Conservation (phyloP, 2,113 vertebrate genomes). For the Chaetodon trifascialis region DNA sequence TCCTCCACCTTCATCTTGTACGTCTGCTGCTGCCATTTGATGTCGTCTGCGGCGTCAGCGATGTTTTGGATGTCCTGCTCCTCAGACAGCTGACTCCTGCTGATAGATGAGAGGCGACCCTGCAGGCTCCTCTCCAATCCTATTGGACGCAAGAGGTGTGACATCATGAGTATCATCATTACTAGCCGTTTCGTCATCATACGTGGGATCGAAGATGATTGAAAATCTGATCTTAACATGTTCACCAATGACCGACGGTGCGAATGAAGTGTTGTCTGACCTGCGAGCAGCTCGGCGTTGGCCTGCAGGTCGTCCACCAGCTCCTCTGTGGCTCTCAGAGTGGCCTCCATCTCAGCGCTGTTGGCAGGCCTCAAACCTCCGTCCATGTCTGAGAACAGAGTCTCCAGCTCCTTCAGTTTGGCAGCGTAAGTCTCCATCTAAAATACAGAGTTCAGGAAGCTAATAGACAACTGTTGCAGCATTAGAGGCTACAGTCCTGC, state of each 20-base stretch:
- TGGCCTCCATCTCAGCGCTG: constrained; percentile 78
- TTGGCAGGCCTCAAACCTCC: neutral
- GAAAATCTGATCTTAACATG: neutral
- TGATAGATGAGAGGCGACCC: constrained; percentile 79
- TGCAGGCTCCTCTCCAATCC: constrained; percentile 83
- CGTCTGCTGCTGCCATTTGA: constrained; percentile 71
- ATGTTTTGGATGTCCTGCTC: constrained; percentile 78
- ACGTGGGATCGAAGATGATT: neutral
- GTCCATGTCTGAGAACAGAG: constrained; percentile 68
- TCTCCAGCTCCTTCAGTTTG: constrained; percentile 86
- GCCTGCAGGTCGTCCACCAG: constrained; percentile 81
- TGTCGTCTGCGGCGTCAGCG: constrained; percentile 25
- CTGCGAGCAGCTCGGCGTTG: constrained; percentile 71
- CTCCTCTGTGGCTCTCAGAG: constrained; percentile 79
- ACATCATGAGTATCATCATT: neutral
- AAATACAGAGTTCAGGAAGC: constrained; percentile 11
- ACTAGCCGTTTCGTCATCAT: neutral
- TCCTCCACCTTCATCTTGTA: constrained; percentile 80
- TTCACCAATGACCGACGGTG: neutral
- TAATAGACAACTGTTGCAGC: neutral
- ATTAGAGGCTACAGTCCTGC: neutral
- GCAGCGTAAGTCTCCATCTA: constrained; percentile 86
- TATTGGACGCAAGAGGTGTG: constrained; percentile 52
- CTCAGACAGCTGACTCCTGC: constrained; percentile 73
- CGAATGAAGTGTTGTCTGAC: constrained; percentile 22